Evolutionary conservation across 2,113 vertebrate genomes (phyloP).

Genomic region (Passer domesticus): DNA sequence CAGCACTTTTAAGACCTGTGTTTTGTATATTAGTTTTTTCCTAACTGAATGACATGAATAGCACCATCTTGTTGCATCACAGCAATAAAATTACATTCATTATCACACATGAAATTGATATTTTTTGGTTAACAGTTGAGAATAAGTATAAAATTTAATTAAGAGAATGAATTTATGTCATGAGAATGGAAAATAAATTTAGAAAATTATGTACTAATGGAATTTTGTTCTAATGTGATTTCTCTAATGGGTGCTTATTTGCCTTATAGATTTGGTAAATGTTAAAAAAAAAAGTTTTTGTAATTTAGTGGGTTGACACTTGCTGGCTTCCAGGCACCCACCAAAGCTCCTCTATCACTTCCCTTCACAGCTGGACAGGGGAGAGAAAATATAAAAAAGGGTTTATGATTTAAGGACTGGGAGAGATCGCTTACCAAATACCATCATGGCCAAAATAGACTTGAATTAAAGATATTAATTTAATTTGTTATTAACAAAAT

Average conservation of each 20-base stretch:
- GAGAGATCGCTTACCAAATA: not conserved
- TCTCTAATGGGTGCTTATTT: not conserved
- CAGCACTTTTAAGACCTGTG: not conserved
- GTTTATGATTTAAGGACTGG: not conserved
- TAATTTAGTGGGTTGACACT: not conserved
- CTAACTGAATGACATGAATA: not conserved
- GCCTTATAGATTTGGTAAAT: not conserved
- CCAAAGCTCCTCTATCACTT: not conserved
- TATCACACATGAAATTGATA: not conserved
- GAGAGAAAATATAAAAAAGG: not conserved
- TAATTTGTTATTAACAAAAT: not conserved
- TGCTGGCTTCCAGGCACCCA: not conserved
- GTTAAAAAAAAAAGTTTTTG: not conserved
- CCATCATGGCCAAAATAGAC: not conserved
- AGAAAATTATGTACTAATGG: not conserved
- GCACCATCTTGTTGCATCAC: not conserved
- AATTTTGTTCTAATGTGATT: not conserved
- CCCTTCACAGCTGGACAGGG: not conserved
- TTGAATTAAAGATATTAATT: not conserved
- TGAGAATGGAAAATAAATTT: constrained; percentile 9
- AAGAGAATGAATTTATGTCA: not conserved
- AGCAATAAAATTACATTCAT: constrained; percentile 12
- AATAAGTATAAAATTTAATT: not conserved
- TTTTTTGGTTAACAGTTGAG: not conserved
- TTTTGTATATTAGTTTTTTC: not conserved